These are phyloP conservation scores for Recurvirostra avosetta DNA, from an alignment of 2,113 vertebrate species.

Conservation along the genomic window DNA sequence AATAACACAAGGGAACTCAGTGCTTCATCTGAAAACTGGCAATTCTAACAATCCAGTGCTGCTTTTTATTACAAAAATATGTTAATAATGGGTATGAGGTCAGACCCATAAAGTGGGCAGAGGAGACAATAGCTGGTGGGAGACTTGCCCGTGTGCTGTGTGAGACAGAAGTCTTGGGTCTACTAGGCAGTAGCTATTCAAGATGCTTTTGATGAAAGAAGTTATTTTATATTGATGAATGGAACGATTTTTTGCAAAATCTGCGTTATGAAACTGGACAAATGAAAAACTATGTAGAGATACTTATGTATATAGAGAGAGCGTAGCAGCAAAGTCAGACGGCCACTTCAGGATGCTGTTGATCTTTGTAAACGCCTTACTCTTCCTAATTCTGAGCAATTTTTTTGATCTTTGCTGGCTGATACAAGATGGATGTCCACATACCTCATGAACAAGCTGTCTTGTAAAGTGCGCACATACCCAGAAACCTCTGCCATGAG, in stretches of 20 bases:
- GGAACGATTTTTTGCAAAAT: not conserved
- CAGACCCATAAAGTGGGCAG: not conserved
- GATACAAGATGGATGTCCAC: not conserved
- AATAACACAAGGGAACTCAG: constrained; percentile 33
- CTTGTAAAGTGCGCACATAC: not conserved
- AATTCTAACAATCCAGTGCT: not conserved
- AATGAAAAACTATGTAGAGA: not conserved
- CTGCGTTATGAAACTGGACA: not conserved
- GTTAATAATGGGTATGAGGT: not conserved
- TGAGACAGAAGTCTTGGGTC: not conserved
- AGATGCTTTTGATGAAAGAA: not conserved
- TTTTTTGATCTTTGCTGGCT: not conserved
- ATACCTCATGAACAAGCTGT: not conserved
- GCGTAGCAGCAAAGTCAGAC: not conserved
- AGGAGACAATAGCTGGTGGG: not conserved
- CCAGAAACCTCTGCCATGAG: not conserved
- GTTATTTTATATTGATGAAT: not conserved
- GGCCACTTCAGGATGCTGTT: not conserved
- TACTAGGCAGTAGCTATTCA: not conserved
- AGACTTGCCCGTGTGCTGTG: not conserved
- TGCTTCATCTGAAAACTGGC: not conserved
- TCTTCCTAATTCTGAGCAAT: not conserved
- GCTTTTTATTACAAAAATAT: not conserved
- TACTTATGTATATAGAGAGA: not conserved
- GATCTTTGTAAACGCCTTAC: not conserved